Percentiles rank a stretch among this genome's conserved stretches.
Evolutionary conservation across 2,797 vertebrate species (phyloP).

Genomic region (Gephyroberyx darwinii): DNA sequence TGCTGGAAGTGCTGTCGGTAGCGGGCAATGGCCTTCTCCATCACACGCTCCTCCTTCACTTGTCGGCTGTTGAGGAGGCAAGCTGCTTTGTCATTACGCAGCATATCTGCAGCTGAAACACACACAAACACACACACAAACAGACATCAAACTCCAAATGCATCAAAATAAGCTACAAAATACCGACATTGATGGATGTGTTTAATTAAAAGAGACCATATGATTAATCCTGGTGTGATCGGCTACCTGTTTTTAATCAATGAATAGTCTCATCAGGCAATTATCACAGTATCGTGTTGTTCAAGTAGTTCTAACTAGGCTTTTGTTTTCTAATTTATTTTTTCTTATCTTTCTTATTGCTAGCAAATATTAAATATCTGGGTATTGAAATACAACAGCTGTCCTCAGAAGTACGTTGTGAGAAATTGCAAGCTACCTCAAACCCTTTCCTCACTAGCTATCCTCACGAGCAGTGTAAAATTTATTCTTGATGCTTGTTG

Average conservation of each 20-base stretch:
- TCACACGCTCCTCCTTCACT: constrained; percentile 66
- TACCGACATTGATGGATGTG: neutral
- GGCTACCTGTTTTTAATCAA: neutral
- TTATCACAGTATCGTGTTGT: neutral
- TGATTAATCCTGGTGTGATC: neutral
- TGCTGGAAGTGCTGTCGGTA: constrained; percentile 83
- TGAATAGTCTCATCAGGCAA: neutral
- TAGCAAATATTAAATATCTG: no score
- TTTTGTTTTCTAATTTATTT: neutral
- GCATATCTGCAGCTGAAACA: constrained; percentile 71
- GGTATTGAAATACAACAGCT: no score
- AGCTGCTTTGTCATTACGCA: constrained; percentile 50
- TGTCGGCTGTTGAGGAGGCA: constrained; percentile 77
- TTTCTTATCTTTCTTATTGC: no score
- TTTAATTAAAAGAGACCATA: neutral
- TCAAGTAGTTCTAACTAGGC: neutral
- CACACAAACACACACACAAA: neutral
- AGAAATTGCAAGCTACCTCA: no score
- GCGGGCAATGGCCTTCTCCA: constrained; percentile 71
- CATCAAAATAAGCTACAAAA: neutral
- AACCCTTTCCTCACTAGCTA: no score
- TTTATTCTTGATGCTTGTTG: no score
- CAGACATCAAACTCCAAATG: neutral
- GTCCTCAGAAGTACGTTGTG: no score
- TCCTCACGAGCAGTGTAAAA: no score